phyloP scores from a whole-genome alignment of 2,888 invertebrate species.

The Tanypteryx hageni region DNA sequence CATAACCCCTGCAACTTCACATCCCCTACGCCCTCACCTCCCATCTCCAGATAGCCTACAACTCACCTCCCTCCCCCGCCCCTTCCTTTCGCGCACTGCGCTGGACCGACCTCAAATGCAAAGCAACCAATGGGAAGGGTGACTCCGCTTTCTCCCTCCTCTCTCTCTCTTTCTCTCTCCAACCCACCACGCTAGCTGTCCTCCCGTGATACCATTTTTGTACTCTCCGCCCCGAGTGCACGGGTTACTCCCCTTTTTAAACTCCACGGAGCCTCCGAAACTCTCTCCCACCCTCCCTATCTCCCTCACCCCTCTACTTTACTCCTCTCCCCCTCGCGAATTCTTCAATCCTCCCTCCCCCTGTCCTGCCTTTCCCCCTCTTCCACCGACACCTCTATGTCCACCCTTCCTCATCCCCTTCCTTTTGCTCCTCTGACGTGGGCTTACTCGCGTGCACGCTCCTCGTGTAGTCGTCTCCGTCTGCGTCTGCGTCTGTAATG shows the following conservation, averaged over 20 bases:
- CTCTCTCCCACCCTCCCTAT: background rate
- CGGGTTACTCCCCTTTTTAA: background rate
- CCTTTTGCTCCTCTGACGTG: too few relatives aligned
- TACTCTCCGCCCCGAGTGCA: background rate
- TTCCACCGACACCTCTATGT: too few relatives aligned
- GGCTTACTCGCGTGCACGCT: too few relatives aligned
- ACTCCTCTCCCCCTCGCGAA: too few relatives aligned
- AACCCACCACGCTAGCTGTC: background rate
- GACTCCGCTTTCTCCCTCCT: background rate
- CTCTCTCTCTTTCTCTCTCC: background rate
- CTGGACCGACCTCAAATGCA: slow-evolving; percentile 17
- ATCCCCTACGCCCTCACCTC: background rate
- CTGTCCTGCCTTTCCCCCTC: too few relatives aligned
- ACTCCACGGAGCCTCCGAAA: background rate
- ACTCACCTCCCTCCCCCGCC: background rate
- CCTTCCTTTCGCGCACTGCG: background rate
- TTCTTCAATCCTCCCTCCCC: too few relatives aligned
- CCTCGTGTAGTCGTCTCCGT: too few relatives aligned
- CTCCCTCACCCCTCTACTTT: background rate
- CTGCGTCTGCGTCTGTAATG: too few relatives aligned
- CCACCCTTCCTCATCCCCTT: too few relatives aligned
- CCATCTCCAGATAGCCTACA: too few relatives aligned
- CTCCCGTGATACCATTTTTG: slow-evolving; percentile 12
- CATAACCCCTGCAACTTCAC: background rate
- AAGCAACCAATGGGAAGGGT: background rate